Conservation (phyloP, 2,888 invertebrate species). For the Athalia cordata region DNA sequence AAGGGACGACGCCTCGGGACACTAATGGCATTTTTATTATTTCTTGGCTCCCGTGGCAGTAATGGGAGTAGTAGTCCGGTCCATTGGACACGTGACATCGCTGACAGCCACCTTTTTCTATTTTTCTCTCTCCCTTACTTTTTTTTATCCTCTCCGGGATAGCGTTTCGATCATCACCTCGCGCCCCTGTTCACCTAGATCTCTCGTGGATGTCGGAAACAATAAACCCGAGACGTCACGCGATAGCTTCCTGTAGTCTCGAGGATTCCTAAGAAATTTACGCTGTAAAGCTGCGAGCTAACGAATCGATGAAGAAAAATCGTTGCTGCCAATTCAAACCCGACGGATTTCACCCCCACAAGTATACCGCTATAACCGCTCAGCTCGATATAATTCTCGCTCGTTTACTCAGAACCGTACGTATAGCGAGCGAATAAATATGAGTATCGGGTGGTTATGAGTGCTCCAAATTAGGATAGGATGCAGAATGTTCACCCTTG, state of each 20-base stretch:
- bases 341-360: too few species aligned
- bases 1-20: conserved; percentile 60
- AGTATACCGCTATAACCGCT: too few species aligned
- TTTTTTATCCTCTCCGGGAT: conserved; percentile 6
- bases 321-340: too few species aligned
- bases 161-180: conserved; percentile 19
- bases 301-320: neutral
- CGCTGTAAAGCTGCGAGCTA: neutral
- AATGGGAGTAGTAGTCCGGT: conserved; percentile 66
- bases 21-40: conserved; percentile 73
- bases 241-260: conserved; percentile 21
- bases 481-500: conserved; percentile 2
- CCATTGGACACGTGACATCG: conserved; percentile 69
- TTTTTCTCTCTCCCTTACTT: neutral
- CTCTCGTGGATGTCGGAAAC: conserved; percentile 42
- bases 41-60: conserved; percentile 58
- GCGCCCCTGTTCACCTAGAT: conserved; percentile 30
- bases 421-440: too few species aligned
- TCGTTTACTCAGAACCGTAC: too few species aligned
- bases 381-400: too few species aligned
- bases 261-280: neutral
- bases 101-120: conserved; percentile 63
- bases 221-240: conserved; percentile 42
- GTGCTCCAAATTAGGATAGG: neutral
- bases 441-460: too few species aligned